These are phyloP conservation scores for Elgaria multicarinata DNA, from an alignment of 2,113 vertebrate genomes.

Conservation along the genomic window DNA sequence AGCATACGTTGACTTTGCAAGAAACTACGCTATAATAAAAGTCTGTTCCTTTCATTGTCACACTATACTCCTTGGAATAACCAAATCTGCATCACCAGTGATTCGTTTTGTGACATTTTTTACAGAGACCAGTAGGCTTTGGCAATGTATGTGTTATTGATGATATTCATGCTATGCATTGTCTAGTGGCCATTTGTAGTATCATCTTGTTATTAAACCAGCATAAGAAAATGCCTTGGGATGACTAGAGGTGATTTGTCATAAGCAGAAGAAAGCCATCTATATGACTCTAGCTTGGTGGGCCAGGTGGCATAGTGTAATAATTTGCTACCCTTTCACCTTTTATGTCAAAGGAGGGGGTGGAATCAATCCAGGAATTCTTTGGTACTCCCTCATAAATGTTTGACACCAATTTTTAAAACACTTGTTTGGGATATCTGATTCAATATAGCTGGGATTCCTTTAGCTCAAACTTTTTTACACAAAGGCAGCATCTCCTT, in stretches of 20 bases:
- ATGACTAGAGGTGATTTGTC: slow-evolving; percentile 72
- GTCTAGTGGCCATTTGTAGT: slow-evolving; percentile 68
- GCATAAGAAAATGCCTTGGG: slow-evolving; percentile 61
- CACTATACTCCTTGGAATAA: slow-evolving; percentile 53
- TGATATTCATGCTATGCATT: neutral
- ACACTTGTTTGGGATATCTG: neutral
- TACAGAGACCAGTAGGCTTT: slow-evolving; percentile 49
- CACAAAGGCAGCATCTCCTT: neutral
- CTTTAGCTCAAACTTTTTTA: neutral
- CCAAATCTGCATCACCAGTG: slow-evolving; percentile 29
- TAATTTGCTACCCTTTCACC: slow-evolving; percentile 69
- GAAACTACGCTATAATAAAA: neutral
- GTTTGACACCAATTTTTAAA: neutral
- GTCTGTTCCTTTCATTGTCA: neutral
- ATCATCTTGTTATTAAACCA: slow-evolving; percentile 74
- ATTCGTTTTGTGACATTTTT: slow-evolving; percentile 59
- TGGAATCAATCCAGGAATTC: slow-evolving; percentile 36
- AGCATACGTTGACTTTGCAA: neutral
- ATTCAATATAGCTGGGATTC: neutral
- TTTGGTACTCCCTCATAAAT: slow-evolving; percentile 36
- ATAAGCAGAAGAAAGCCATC: slow-evolving; percentile 64
- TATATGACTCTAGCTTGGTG: slow-evolving; percentile 65
- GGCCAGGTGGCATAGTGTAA: slow-evolving; percentile 61
- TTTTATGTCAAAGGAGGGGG: slow-evolving; percentile 1
- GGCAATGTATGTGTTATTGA: slow-evolving; percentile 58